phyloP scores from a whole-genome alignment of 1,140 invertebrate species.

The Brachionus sp. region DNA sequence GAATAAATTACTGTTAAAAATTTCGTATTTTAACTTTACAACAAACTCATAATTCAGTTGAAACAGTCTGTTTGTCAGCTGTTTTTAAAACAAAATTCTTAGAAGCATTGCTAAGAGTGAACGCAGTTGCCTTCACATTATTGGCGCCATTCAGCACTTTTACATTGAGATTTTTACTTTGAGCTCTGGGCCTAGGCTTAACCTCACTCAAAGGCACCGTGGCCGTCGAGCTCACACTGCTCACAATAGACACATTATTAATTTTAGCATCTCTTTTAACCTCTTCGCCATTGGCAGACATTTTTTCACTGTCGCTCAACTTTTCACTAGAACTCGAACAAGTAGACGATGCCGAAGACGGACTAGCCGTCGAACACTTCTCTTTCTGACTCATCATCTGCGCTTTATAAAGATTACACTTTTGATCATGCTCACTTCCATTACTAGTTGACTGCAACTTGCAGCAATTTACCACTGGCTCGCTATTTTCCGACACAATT shows the following conservation, averaged over 20 bases:
- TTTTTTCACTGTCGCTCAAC: not conserved
- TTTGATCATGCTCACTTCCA: not conserved
- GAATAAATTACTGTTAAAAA: slow-evolving; percentile 1
- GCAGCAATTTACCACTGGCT: not conserved
- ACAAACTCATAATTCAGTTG: slow-evolving; percentile 1
- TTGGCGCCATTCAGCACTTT: not conserved
- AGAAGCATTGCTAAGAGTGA: not conserved
- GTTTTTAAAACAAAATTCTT: not conserved
- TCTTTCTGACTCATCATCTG: slow-evolving; percentile 3
- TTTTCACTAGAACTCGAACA: slow-evolving; percentile 9
- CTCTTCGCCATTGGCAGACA: not conserved
- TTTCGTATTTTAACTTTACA: not conserved
- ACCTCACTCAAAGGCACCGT: not conserved
- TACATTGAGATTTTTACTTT: not conserved
- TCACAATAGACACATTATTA: not conserved
- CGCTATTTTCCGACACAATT: not conserved
- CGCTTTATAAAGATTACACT: slow-evolving; percentile 7
- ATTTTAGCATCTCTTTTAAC: not conserved
- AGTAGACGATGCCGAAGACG: not conserved
- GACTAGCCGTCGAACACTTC: not conserved
- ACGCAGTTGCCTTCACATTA: not conserved
- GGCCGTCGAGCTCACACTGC: not conserved
- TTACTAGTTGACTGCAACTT: not conserved
- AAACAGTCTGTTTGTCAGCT: not conserved
- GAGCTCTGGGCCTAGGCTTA: not conserved